These are phyloP conservation scores for Bufo bufo DNA, from an alignment of 2,113 vertebrate species.

Conservation along the genomic window DNA sequence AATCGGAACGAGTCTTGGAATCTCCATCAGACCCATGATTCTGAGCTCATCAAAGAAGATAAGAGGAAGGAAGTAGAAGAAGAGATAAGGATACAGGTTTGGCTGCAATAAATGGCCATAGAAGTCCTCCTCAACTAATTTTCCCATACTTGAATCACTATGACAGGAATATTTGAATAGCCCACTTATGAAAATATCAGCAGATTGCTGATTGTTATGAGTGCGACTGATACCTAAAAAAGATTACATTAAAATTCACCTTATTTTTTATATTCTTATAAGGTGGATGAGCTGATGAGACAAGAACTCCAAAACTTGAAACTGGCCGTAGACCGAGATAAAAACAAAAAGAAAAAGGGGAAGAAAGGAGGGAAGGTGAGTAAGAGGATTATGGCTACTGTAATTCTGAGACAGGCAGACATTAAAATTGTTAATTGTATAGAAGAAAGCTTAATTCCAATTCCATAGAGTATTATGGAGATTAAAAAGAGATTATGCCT, in stretches of 20 bases:
- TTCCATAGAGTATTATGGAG: not conserved
- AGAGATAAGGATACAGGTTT: conserved; percentile 84
- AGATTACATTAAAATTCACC: not conserved
- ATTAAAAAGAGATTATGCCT: not conserved
- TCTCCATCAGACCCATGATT: conserved; percentile 76
- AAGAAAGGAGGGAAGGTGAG: conserved; percentile 66
- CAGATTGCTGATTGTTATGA: not conserved
- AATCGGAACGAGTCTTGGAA: conserved; percentile 74
- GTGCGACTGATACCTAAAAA: not conserved
- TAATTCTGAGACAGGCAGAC: not conserved
- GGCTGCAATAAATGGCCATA: not conserved
- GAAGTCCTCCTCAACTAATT: not conserved
- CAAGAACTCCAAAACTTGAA: conserved; percentile 78
- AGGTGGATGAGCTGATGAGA: conserved; percentile 84
- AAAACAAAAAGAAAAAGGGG: conserved; percentile 61
- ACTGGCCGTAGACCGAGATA: conserved; percentile 75
- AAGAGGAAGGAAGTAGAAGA: conserved; percentile 78
- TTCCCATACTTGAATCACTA: not conserved
- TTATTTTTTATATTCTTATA: not conserved
- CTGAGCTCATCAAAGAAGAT: conserved; percentile 76
- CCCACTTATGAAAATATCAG: not conserved
- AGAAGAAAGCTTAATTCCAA: not conserved
- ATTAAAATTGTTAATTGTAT: not conserved
- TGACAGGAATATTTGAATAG: not conserved
- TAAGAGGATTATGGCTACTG: not conserved